These are phyloP conservation scores for Triops cancriformis DNA, from an alignment of 1,140 invertebrate genomes.

Conservation along the genomic window DNA sequence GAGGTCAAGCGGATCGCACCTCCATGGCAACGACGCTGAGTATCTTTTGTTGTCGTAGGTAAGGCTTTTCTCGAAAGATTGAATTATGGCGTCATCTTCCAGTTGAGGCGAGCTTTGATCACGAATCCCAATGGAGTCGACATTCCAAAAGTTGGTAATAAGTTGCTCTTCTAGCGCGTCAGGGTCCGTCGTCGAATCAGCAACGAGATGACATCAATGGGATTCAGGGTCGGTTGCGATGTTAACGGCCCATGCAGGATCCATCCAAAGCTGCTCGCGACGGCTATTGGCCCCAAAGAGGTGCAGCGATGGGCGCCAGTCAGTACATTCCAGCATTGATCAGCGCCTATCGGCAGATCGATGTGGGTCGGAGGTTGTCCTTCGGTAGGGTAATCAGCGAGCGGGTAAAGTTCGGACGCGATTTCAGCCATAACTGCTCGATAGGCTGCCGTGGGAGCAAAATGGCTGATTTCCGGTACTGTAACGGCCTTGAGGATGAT, in stretches of 20 bases:
- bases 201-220: background rate
- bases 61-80: background rate
- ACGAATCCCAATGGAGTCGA: background rate
- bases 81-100: background rate
- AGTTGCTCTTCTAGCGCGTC: background rate
- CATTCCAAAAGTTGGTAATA: background rate
- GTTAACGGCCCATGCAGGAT: background rate
- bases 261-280: background rate
- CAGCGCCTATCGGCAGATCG: background rate
- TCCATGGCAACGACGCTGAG: background rate
- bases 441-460: too few relatives aligned
- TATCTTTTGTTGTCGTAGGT: background rate
- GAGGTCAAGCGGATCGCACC: background rate
- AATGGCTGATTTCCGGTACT: too few relatives aligned
- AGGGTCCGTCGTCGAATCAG: background rate
- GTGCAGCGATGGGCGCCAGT: background rate
- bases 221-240: background rate
- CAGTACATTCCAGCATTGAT: background rate
- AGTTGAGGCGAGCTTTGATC: background rate
- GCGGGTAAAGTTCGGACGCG: too few relatives aligned
- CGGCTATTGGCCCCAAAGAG: background rate
- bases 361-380: background rate
- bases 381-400: too few relatives aligned
- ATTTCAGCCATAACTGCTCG: too few relatives aligned
- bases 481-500: too few relatives aligned